These are phyloP conservation scores for Penaeus indicus DNA, from an alignment of 1,140 invertebrate species.

Conservation along the genomic window DNA sequence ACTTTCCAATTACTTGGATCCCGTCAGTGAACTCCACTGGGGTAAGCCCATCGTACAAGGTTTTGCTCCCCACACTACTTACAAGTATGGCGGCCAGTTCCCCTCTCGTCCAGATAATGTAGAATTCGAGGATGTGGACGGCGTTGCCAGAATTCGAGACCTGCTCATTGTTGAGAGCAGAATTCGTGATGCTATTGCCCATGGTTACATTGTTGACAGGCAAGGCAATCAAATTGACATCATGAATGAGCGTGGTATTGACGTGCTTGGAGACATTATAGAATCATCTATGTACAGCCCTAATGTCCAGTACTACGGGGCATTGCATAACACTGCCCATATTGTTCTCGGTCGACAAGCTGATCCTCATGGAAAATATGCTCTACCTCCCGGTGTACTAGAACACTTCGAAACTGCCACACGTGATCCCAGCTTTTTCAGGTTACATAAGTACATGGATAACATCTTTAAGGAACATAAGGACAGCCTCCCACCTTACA, in stretches of 20 bases:
- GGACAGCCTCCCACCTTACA: too few relatives aligned
- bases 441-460: too few relatives aligned
- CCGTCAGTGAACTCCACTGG: conserved; percentile 38
- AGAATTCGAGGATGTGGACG: conserved; percentile 30
- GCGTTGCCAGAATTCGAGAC: conserved; percentile 22
- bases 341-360: too few relatives aligned
- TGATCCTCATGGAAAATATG: too few relatives aligned
- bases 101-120: conserved; percentile 40
- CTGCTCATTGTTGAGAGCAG: conserved; percentile 18
- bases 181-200: conserved; percentile 44
- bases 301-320: too few relatives aligned
- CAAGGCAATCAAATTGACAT: conserved; percentile 27
- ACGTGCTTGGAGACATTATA: too few relatives aligned
- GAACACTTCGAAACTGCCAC: too few relatives aligned
- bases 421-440: too few relatives aligned
- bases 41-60: conserved; percentile 13
- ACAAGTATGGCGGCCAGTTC: conserved; percentile 45
- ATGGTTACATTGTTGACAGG: conserved; percentile 11
- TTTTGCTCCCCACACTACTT: conserved; percentile 39
- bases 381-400: too few relatives aligned
- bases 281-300: too few relatives aligned
- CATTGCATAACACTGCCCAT: too few relatives aligned
- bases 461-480: too few relatives aligned
- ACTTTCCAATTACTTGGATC: conserved; percentile 35
- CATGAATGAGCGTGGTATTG: background rate